These are phyloP conservation scores for Anhinga anhinga DNA, from an alignment of 2,113 vertebrate species.

Conservation along the genomic window DNA sequence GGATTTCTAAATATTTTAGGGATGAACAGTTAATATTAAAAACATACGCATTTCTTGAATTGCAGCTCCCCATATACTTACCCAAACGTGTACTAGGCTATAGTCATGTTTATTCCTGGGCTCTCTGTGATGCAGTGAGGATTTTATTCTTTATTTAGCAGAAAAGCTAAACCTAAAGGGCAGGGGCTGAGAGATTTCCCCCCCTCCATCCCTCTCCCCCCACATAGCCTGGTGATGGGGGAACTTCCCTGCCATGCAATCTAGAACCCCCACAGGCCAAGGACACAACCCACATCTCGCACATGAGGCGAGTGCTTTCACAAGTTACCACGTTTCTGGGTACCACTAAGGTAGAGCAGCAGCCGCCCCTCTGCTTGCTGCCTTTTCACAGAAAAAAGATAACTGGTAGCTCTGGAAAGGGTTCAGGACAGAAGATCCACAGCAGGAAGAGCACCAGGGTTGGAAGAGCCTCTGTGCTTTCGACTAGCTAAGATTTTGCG, in stretches of 20 bases:
- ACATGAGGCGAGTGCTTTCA: not conserved
- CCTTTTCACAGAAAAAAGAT: not conserved
- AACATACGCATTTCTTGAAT: not conserved
- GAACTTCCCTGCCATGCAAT: accelerated
- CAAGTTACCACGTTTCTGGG: not conserved
- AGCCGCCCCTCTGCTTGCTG: not conserved
- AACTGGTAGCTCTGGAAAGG: not conserved
- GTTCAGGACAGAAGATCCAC: not conserved
- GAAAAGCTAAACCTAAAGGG: not conserved
- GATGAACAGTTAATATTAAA: not conserved
- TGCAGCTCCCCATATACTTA: not conserved
- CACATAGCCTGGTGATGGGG: not conserved
- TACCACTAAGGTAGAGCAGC: not conserved
- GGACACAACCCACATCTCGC: accelerated
- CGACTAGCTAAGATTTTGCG: not conserved
- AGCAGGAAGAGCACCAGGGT: not conserved
- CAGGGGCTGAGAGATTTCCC: not conserved
- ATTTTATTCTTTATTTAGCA: not conserved
- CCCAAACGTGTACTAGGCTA: not conserved
- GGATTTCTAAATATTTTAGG: not conserved
- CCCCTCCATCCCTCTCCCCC: not conserved
- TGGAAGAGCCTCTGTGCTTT: not conserved
- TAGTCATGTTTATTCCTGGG: not conserved
- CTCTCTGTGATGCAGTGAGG: not conserved
- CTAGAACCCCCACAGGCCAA: not conserved